Conservation (phyloP, 1,140 invertebrate genomes). For the Lethocerus indicus region DNA sequence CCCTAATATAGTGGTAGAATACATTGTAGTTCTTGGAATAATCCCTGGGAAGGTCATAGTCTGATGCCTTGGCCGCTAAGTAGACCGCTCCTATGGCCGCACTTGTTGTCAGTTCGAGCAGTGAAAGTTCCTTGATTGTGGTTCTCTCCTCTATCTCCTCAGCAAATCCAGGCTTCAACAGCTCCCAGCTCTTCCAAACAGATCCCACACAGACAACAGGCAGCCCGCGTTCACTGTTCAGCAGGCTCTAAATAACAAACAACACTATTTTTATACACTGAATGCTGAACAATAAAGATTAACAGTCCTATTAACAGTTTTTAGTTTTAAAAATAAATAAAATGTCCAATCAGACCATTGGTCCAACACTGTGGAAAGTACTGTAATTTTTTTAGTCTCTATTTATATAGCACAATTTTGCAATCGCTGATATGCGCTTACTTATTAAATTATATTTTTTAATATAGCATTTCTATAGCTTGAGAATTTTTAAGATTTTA, state of each 20-base stretch:
- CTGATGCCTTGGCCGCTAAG: conserved; percentile 43
- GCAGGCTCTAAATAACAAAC: conserved; percentile 26
- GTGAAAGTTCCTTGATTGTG: conserved; percentile 32
- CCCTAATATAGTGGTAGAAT: conserved; percentile 31
- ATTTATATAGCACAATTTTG: no score
- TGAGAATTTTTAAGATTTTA: no score
- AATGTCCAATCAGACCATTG: no score
- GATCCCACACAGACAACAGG: conserved; percentile 86
- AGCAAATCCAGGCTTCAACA: conserved; percentile 53
- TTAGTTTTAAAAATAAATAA: no score
- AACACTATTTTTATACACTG: not conserved
- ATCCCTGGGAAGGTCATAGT: conserved; percentile 30
- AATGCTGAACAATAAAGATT: no score
- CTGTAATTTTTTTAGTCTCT: no score
- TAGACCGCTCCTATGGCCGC: conserved; percentile 59
- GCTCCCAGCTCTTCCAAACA: conserved; percentile 85
- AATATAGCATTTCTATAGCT: no score
- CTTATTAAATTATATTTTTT: no score
- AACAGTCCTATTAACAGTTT: no score
- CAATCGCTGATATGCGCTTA: no score
- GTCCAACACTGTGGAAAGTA: no score
- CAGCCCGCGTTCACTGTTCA: conserved; percentile 39
- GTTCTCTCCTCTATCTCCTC: conserved; percentile 29
- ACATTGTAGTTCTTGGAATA: conserved; percentile 31
- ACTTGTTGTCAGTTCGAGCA: conserved; percentile 39